phyloP scores from a whole-genome alignment of 2,888 invertebrate genomes.

The Cactoblastis cactorum region DNA sequence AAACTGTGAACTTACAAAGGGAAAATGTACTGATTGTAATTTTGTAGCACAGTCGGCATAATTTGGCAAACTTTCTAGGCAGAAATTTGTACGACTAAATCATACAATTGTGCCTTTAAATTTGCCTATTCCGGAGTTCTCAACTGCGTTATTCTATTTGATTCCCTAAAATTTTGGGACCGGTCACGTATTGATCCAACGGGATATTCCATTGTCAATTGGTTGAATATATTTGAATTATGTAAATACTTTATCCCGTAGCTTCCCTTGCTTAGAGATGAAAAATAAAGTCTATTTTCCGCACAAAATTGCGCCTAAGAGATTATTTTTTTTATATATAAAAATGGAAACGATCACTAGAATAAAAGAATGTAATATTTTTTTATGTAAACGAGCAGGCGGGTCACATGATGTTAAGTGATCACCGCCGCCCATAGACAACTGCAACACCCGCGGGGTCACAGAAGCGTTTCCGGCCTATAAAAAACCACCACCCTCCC shows the following conservation, averaged over 20 bases:
- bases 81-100: background rate
- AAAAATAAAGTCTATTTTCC: background rate
- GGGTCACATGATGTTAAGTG: too few species aligned
- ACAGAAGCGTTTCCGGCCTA: too few species aligned
- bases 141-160: background rate
- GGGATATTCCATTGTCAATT: conserved; percentile 2
- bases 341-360: too few species aligned
- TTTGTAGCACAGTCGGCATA: background rate
- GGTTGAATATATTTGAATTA: background rate
- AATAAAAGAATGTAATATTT: too few species aligned
- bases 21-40: background rate
- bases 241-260: background rate
- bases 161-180: background rate
- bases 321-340: too few species aligned
- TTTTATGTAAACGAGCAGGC: too few species aligned
- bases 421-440: too few species aligned
- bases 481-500: too few species aligned
- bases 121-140: background rate
- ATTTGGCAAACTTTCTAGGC: background rate
- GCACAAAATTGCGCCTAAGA: too few species aligned
- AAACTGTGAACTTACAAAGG: background rate
- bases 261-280: background rate
- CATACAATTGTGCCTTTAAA: conserved; percentile 1
- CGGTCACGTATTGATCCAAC: conserved; percentile 1
- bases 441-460: too few species aligned